Conservation (phyloP, 2,888 invertebrate genomes). For the Eupithecia subumbrata region DNA sequence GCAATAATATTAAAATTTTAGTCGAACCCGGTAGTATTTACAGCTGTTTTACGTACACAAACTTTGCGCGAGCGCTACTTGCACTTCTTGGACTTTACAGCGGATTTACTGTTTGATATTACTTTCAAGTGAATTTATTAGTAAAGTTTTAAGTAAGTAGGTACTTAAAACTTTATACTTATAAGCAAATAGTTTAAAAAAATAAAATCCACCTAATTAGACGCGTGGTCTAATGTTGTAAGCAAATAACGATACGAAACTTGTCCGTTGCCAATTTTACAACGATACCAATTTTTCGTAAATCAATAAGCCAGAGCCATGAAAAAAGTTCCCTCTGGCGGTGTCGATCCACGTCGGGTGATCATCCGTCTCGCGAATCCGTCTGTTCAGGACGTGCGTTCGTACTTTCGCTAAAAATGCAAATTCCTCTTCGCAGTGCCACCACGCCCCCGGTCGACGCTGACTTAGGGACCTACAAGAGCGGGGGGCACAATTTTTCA, state of each 20-base stretch:
- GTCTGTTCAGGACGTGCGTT: conserved; percentile 76
- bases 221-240: neutral
- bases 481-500: conserved; percentile 74
- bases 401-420: conserved; percentile 81
- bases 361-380: conserved; percentile 77
- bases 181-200: neutral
- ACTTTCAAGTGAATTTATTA: conserved; percentile 29
- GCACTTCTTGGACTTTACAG: conserved; percentile 41
- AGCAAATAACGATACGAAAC: neutral
- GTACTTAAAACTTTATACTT: neutral
- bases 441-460: conserved; percentile 72
- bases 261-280: neutral
- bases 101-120: conserved; percentile 41
- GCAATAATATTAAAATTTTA: conserved; percentile 77
- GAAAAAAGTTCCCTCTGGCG: conserved; percentile 33
- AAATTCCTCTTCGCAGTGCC: conserved; percentile 75
- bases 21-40: conserved; percentile 52
- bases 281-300: conserved; percentile 20
- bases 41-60: conserved; percentile 46
- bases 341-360: conserved; percentile 60
- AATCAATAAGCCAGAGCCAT: conserved; percentile 27
- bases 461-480: conserved; percentile 62
- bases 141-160: conserved; percentile 7
- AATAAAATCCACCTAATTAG: neutral
- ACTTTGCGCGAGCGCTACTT: conserved; percentile 39